phyloP scores from a whole-genome alignment of 2,797 vertebrate species.

The Leucoraja ocellata region DNA sequence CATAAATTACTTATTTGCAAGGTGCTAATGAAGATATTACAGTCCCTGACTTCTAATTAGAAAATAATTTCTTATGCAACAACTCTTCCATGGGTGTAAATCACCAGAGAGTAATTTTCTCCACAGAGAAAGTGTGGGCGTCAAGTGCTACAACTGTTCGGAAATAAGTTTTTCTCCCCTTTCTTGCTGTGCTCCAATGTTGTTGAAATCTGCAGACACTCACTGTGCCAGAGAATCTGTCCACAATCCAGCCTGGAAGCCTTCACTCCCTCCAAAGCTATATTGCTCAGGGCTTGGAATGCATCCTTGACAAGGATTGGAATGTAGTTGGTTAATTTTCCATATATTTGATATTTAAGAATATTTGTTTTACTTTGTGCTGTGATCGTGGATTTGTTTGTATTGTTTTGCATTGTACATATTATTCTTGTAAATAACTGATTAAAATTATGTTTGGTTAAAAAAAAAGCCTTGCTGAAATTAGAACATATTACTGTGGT shows the following conservation, averaged over 20 bases:
- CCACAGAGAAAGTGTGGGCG: slow-evolving; percentile 22
- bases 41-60: slow-evolving; percentile 30
- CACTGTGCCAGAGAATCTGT: background rate
- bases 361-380: no score
- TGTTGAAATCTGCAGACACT: background rate
- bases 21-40: slow-evolving; percentile 38
- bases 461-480: background rate
- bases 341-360: no score
- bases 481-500: background rate
- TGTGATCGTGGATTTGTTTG: no score
- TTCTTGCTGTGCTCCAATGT: background rate
- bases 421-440: no score
- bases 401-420: no score
- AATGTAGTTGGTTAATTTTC: no score
- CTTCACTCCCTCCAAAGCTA: background rate
- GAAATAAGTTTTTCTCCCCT: slow-evolving; percentile 32
- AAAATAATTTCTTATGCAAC: slow-evolving; percentile 28
- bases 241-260: background rate
- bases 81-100: slow-evolving; percentile 26
- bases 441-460: no score
- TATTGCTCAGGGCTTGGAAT: no score
- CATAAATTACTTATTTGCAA: slow-evolving; percentile 32
- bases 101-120: slow-evolving; percentile 16
- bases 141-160: slow-evolving; percentile 34
- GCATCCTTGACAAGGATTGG: no score